phyloP scores from a whole-genome alignment of 2,888 invertebrate genomes.

The Phyllotreta striolata region DNA sequence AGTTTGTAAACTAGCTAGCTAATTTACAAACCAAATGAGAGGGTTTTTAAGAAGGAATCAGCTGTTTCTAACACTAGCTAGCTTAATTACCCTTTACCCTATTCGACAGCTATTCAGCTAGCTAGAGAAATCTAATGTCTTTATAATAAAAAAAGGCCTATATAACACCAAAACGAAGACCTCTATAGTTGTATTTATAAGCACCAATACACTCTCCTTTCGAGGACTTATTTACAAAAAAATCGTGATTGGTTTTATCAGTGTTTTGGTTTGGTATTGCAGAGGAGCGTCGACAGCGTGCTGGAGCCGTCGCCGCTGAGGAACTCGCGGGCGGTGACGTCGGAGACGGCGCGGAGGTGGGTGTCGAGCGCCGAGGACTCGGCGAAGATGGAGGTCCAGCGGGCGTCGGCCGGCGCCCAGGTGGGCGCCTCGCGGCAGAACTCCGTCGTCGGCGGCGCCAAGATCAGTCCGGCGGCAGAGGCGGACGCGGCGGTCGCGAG shows the following conservation, averaged over 20 bases:
- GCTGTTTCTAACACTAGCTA: too few relatives aligned
- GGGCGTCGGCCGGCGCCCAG: conserved; percentile 36
- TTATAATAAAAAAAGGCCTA: too few relatives aligned
- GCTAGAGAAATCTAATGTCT: too few relatives aligned
- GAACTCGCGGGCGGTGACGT: conserved; percentile 50
- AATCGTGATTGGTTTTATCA: background rate
- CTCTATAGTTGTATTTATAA: too few relatives aligned
- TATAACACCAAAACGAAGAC: too few relatives aligned
- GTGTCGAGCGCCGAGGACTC: conserved; percentile 58
- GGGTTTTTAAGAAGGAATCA: too few relatives aligned
- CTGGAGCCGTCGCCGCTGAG: conserved; percentile 52
- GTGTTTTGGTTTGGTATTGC: conserved; percentile 41
- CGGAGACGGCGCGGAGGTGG: conserved; percentile 51
- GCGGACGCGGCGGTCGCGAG: conserved; percentile 42
- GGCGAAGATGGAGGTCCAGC: conserved; percentile 49
- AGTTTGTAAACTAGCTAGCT: too few relatives aligned
- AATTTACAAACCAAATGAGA: too few relatives aligned
- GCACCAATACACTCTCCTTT: too few relatives aligned
- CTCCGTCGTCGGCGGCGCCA: conserved; percentile 39
- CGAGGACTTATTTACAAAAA: too few relatives aligned
- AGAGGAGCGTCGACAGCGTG: conserved; percentile 61
- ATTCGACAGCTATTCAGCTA: too few relatives aligned
- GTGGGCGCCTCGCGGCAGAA: conserved; percentile 43
- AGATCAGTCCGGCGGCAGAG: conserved; percentile 60
- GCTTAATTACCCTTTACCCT: too few relatives aligned